A percentile compares a stretch with the other conserved stretches of the same genome.
These are phyloP conservation scores for Sinella curviseta DNA, from an alignment of 1,140 invertebrate species.

Conservation along the genomic window DNA sequence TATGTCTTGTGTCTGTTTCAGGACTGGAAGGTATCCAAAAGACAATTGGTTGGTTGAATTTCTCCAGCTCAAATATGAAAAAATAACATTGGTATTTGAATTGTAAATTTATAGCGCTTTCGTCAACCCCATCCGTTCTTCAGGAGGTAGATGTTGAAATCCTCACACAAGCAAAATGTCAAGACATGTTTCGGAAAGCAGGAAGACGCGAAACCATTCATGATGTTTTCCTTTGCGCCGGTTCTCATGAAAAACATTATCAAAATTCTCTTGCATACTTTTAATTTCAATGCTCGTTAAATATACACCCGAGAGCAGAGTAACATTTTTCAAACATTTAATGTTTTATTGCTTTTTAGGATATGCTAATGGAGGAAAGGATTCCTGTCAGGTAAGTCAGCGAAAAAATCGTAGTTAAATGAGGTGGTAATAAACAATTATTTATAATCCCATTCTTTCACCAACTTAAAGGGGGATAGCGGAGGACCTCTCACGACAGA, in stretches of 20 bases:
- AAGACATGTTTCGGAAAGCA: slow-evolving; percentile 85
- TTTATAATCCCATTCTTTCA: neutral
- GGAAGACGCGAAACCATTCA: slow-evolving; percentile 86
- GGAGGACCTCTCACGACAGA: slow-evolving; percentile 72
- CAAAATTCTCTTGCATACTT: neutral
- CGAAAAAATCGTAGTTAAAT: neutral
- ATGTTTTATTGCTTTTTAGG: neutral
- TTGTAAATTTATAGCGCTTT: slow-evolving; percentile 49
- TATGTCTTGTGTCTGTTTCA: neutral
- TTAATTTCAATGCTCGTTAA: neutral
- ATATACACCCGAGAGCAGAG: neutral
- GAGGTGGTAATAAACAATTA: neutral
- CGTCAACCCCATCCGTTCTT: slow-evolving; percentile 57
- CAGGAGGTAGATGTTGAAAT: slow-evolving; percentile 78
- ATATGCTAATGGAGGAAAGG: slow-evolving; percentile 73
- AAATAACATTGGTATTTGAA: neutral
- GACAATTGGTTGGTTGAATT: neutral
- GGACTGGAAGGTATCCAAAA: slow-evolving; percentile 19
- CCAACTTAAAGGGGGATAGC: neutral
- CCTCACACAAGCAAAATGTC: slow-evolving; percentile 86
- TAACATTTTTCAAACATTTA: slow-evolving; percentile 29
- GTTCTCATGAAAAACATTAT: slow-evolving; percentile 53
- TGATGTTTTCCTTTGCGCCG: slow-evolving; percentile 89
- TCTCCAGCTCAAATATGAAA: neutral
- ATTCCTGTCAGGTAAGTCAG: slow-evolving; percentile 62